These are phyloP conservation scores for Sprattus sprattus DNA, from an alignment of 2,113 vertebrate species.

Conservation along the genomic window DNA sequence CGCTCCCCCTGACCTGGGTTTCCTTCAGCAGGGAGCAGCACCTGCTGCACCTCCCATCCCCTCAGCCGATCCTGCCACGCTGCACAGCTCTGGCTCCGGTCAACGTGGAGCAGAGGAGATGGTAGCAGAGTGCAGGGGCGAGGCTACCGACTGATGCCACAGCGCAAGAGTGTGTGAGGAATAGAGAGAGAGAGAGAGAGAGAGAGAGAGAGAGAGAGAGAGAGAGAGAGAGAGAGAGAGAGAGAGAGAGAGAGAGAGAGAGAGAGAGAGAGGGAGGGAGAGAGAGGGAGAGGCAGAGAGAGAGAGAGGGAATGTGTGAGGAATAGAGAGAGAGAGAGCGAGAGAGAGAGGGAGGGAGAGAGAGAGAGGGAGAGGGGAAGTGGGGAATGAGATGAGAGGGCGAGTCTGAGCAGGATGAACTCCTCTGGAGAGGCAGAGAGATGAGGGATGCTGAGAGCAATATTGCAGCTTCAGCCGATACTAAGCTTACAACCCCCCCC, in stretches of 20 bases:
- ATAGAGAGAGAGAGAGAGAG: conserved; percentile 49
- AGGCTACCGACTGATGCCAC: conserved; percentile 41
- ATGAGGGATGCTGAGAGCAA: conserved; percentile 67
- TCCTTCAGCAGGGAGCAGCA: conserved; percentile 14
- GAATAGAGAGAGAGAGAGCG: conserved; percentile 54
- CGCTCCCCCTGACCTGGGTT: conserved; percentile 45
- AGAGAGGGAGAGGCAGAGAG: too few species aligned
- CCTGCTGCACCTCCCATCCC: conserved; percentile 52
- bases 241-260: conserved; percentile 1
- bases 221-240: neutral
- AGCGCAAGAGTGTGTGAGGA: conserved; percentile 50
- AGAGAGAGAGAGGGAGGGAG: neutral
- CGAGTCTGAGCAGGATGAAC: conserved; percentile 19
- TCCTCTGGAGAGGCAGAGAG: conserved; percentile 45
- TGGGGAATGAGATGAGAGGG: conserved; percentile 40
- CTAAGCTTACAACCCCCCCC: conserved; percentile 43
- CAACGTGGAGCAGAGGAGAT: conserved; percentile 16
- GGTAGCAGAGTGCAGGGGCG: conserved; percentile 3
- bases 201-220: neutral
- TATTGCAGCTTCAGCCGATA: conserved; percentile 70
- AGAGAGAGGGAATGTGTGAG: conserved; percentile 45
- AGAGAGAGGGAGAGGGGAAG: neutral
- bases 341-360: neutral
- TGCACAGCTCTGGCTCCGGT: neutral
- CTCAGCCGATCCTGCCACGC: conserved; percentile 41